Base-by-base conservation (phyloP, 1,140 invertebrate genomes). In the Drosophila equinoxialis region DNA sequence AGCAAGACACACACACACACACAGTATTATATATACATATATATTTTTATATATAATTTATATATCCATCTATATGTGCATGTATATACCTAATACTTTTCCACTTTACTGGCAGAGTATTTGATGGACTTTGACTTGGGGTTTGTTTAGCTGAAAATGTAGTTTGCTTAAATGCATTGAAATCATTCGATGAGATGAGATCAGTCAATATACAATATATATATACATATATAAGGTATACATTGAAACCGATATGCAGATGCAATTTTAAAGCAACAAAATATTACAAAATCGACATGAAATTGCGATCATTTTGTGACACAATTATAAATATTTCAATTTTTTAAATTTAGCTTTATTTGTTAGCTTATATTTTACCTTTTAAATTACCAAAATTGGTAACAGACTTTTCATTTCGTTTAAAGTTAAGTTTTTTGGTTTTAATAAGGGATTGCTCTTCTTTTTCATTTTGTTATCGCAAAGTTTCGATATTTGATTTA, bases 61-160 rank as follows among this genome's bases (percentile, higher is more conserved):
- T 23, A 51, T 51, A 51, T 51, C 45, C 45, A 51, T 51, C 45
- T 51, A 48, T 48, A 48, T 48, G 17, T 48, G 17, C 45, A 20
- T 20, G 45, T 48, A 51, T 51, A 51, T 51, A 51, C 45, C 45
- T 51, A 51, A 51, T 51, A 51, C 45, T 51, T 51, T 51, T 51
- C 45, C 45, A 51, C 45, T 51, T 51, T 51, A 51, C 45, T 20
- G 45, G 45, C 45, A 51, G 45, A 51, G 45, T 51, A 51, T 45
- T 61, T 55, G 58, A 42, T 48, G 67, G 26, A 62, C 60, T 62
- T 42, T 42, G 45, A 51, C 45, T 72, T 37, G 1, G 13, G 45
- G 45, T 51, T 51, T 23, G 17, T 23, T 51, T 51, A 51, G 45
- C 17, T 23, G 20, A 51, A 51, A 51, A 51, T 51, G 17, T 51